Evolutionary conservation across 2,888 invertebrate species (phyloP), one percentile per base, ranked within the genome.

Genomic region (Pheosia gnoma): DNA sequence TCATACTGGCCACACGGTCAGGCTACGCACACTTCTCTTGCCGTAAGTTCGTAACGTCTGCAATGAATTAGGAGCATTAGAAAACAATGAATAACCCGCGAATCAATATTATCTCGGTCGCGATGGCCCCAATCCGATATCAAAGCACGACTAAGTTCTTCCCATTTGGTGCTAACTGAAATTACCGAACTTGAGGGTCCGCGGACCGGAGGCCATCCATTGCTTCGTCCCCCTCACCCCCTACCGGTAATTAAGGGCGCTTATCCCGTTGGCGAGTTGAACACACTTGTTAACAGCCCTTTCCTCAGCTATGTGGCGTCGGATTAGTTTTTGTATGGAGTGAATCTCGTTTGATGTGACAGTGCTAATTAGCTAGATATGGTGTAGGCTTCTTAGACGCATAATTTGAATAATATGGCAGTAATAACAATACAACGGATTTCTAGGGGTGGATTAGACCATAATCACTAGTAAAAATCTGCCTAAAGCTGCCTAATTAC

Each of bases 111-210:
- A 68, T 69, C 52, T 63, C 63, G 65, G 61, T 62, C 65, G 57
- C 61, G 65, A 61, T 57, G 55, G 69, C 71, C 68, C 70, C 67
- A 69, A 72, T 74, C 61, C 71, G 66, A 79, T 78, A 83, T 81
- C 79, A 81, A 25, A 75, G 72, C 78, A 78, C 79, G 79, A 73
- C 66, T 74, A 74, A 79, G 68, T 76, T 77, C 74, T 62, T 69
- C 67, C 82, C 81, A 80, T 85, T 87, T 82, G 79, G 77, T 72
- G 77, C 78, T 83, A 79, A 84, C 83, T 77, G 80, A 80, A 85
- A 86, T 86, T 80, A 82, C 81, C 71, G 74, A 85, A 83, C 81
- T 83, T 83, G 77, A 81, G 81, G 79, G 77, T 70, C 74, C 60
- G 61, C 76, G 66, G 78, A 76, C 75, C 76, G 77, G 83, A 74